phyloP scores from a whole-genome alignment of 1,140 invertebrate genomes.

The Cherax destructor region DNA sequence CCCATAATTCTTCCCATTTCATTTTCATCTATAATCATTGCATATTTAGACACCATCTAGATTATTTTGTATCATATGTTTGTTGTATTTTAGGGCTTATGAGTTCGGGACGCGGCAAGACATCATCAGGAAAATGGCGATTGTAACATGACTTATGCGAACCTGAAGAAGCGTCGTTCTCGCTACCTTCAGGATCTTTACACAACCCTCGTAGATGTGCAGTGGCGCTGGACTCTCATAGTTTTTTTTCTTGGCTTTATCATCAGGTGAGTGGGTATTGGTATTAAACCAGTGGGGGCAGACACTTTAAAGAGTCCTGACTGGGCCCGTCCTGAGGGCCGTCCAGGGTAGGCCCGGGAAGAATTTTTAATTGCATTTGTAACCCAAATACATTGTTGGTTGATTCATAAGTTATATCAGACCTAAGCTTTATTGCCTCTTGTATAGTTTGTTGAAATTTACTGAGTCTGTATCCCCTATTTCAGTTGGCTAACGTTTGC shows the following conservation, averaged over 20 bases:
- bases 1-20: too few relatives aligned
- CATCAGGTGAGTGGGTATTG: slow-evolving; percentile 76
- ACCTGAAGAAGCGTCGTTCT: slow-evolving; percentile 63
- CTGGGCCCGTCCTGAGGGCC: too few relatives aligned
- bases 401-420: too few relatives aligned
- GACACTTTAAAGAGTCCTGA: too few relatives aligned
- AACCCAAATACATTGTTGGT: too few relatives aligned
- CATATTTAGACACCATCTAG: too few relatives aligned
- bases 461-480: neutral
- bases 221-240: slow-evolving; percentile 80
- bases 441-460: neutral
- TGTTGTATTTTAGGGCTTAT: slow-evolving; percentile 17
- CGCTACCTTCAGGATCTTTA: slow-evolving; percentile 70
- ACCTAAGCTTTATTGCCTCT: neutral
- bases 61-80: neutral
- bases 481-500: slow-evolving; percentile 64
- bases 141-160: slow-evolving; percentile 62
- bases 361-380: too few relatives aligned
- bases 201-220: slow-evolving; percentile 75
- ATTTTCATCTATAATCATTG: too few relatives aligned
- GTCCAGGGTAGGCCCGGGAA: too few relatives aligned
- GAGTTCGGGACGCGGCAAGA: slow-evolving; percentile 6
- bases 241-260: slow-evolving; percentile 79
- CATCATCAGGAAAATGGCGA: slow-evolving; percentile 68
- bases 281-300: neutral